Conservation (phyloP, 2,888 invertebrate genomes). For the Cheilosia grossa region DNA sequence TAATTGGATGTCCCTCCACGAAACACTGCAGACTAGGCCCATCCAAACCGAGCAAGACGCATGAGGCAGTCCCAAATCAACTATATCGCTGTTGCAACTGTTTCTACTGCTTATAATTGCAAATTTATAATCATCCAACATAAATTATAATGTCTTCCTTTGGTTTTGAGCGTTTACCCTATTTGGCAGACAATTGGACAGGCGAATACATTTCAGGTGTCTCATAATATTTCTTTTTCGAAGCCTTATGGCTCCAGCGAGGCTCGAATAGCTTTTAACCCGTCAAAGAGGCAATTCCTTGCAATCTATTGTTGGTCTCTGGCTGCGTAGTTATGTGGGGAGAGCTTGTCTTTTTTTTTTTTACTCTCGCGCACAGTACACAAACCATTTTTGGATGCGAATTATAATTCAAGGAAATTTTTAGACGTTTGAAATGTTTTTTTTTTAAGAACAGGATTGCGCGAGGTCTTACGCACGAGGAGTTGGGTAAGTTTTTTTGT, state of each 20-base stretch:
- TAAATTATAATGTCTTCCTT: constrained; percentile 76
- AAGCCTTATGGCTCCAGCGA: constrained; percentile 46
- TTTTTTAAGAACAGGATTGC: background rate
- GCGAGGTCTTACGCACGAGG: constrained; percentile 1
- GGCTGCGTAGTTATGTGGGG: constrained; percentile 25
- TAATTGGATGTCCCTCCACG: constrained; percentile 44
- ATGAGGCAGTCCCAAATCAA: constrained; percentile 8
- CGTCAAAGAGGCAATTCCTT: constrained; percentile 67
- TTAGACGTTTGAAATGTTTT: constrained; percentile 14
- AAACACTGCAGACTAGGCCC: no score
- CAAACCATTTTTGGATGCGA: constrained; percentile 63
- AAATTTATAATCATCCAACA: constrained; percentile 75
- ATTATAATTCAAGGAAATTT: constrained; percentile 61
- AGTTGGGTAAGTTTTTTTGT: background rate
- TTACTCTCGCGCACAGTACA: constrained; percentile 18
- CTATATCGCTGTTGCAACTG: constrained; percentile 4
- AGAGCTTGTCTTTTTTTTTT: background rate
- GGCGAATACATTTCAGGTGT: constrained; percentile 67
- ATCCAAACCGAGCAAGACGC: background rate
- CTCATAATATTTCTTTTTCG: constrained; percentile 59
- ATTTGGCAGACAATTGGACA: constrained; percentile 75
- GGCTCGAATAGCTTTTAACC: constrained; percentile 51
- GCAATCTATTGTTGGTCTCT: constrained; percentile 59
- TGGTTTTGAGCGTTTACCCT: constrained; percentile 66
- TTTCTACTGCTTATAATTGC: constrained; percentile 71